phyloP scores from a whole-genome alignment of 2,113 vertebrate genomes.

The Pogonocichla stellata region DNA sequence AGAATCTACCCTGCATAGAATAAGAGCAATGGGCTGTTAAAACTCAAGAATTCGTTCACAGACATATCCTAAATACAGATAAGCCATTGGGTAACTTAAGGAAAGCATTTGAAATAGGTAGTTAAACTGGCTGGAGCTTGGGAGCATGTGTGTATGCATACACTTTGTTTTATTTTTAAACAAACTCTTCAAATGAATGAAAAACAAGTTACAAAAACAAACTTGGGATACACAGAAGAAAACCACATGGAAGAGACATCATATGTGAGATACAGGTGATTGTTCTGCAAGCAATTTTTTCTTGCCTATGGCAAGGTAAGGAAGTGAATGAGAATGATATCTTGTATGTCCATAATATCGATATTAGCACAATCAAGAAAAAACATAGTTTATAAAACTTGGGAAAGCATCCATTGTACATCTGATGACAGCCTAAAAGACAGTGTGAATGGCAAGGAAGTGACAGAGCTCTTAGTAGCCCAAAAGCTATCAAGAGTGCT shows the following conservation, averaged over 20 bases:
- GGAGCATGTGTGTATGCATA: rapidly evolving
- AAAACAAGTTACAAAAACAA: neutral
- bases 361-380: neutral
- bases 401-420: neutral
- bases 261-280: neutral
- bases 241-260: neutral
- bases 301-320: neutral
- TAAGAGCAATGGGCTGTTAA: neutral
- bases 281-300: neutral
- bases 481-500: neutral
- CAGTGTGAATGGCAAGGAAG: neutral
- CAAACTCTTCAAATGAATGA: neutral
- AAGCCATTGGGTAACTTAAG: neutral
- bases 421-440: neutral
- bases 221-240: neutral
- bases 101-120: neutral
- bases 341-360: neutral
- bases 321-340: neutral
- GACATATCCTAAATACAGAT: neutral
- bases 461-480: neutral
- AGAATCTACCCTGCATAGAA: neutral
- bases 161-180: neutral
- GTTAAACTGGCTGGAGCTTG: neutral
- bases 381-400: neutral
- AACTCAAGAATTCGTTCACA: neutral